phyloP scores from a whole-genome alignment of 2,888 invertebrate genomes.

The Oscheius myriophilus region DNA sequence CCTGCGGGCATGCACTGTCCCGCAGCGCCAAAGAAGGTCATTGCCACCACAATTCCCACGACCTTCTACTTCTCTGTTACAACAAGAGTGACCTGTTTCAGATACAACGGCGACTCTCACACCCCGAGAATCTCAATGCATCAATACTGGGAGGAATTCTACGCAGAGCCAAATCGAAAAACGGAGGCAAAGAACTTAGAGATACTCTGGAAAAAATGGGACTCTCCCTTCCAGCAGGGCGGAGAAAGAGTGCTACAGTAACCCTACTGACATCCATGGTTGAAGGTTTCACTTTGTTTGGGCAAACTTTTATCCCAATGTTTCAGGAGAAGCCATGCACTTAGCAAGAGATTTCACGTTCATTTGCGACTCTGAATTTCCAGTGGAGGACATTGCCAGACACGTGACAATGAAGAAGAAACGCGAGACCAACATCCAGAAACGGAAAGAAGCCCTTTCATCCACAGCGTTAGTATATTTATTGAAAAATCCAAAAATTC shows the following conservation, averaged over 20 bases:
- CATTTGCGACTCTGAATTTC: slow-evolving; percentile 98
- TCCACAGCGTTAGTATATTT: slow-evolving; percentile 8
- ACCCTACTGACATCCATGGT: slow-evolving; percentile 94
- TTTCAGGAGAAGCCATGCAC: slow-evolving; percentile 87
- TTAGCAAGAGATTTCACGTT: slow-evolving; percentile 96
- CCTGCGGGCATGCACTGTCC: background rate
- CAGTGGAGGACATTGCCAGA: slow-evolving; percentile 93
- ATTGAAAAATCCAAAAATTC: background rate
- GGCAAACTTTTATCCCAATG: background rate
- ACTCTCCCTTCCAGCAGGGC: slow-evolving; percentile 92
- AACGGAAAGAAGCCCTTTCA: slow-evolving; percentile 10
- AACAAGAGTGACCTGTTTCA: slow-evolving; percentile 55
- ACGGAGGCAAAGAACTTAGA: slow-evolving; percentile 91
- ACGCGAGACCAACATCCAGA: slow-evolving; percentile 8
- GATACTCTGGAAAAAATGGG: slow-evolving; percentile 98
- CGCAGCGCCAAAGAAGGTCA: background rate
- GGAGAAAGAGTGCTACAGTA: slow-evolving; percentile 97
- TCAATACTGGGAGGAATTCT: slow-evolving; percentile 94
- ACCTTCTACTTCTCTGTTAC: slow-evolving; percentile 12
- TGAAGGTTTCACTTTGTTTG: slow-evolving; percentile 77
- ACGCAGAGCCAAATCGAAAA: slow-evolving; percentile 97
- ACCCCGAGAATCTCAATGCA: slow-evolving; percentile 97
- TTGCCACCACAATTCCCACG: slow-evolving; percentile 19
- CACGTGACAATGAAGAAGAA: slow-evolving; percentile 11
- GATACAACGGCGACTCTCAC: slow-evolving; percentile 82